Base-by-base conservation (phyloP, 2,888 invertebrate species). In the Tryphoninae sp. region DNA sequence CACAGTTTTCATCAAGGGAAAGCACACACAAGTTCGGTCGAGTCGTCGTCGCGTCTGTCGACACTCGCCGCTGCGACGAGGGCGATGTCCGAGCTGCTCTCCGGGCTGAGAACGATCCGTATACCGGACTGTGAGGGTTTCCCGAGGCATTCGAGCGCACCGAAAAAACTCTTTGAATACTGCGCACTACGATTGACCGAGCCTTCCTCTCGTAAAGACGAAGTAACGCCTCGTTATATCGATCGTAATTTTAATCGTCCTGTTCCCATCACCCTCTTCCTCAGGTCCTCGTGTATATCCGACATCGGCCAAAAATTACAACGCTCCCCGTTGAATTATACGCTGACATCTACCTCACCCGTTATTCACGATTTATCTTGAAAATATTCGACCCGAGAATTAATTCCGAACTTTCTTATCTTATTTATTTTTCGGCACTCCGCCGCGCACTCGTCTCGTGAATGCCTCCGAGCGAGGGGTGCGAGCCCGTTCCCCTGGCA, bases 321-420 rank as follows among this genome's bases (percentile, higher is more conserved):
- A 23, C 22, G 2, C 23, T 55, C 55, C 16, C 55, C 7, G 55
- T 55, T 58, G 74, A 75, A 45, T 65, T 45, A 58, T 76, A 58
- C 19, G 72, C 11, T 42, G 33, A 13, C 55, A n/a, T 13, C 23
- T 2, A 42, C 53, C 71, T 84, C 85, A 86, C 86, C 82, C 69
- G 61, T 85, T 84, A 84, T 61, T 76, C 76, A 61, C 76, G 76
- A 40, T 58, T 75, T 75, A 75, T 75, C 75, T 67, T 53, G 75
- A 58, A 67, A 67, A 82, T 86, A 84, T 85, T 85, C 84, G 78
- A 73, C 75, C 49, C 82, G 69, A 71, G 84, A 86, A 87, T 88
- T 87, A 88, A 88, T 89, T 86, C 82, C 85, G 51, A 58, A 65
- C 45, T 84, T 81, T 82, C 86, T 88, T 85, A 84, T 86, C 85